Percentiles rank a stretch among this genome's conserved stretches.
Conservation (phyloP, 2,113 vertebrate species). For the Gracilinanus agilis region DNA sequence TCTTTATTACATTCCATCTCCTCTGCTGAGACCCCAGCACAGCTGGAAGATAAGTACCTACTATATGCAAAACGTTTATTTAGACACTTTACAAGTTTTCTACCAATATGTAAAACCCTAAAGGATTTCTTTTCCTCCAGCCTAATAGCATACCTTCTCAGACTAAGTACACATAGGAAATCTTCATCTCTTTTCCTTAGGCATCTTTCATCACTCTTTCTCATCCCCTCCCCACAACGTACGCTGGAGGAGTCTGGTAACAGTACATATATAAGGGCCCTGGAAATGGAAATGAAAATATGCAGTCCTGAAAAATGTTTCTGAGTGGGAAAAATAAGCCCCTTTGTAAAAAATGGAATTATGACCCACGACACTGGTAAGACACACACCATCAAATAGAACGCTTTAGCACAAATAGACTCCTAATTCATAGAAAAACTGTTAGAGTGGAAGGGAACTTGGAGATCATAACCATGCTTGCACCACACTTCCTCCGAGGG, state of each 20-base stretch:
- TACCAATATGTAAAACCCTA: background rate
- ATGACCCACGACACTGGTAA: rapidly evolving
- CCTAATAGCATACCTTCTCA: background rate
- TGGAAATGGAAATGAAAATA: background rate
- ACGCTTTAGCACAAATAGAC: background rate
- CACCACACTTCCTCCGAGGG: background rate
- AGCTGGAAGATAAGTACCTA: background rate
- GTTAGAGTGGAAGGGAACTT: background rate
- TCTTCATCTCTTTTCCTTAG: rapidly evolving
- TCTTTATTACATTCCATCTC: rapidly evolving
- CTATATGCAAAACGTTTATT: background rate
- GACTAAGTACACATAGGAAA: background rate
- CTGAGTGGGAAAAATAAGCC: background rate
- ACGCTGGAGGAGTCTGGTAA: background rate
- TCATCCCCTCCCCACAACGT: background rate
- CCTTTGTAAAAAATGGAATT: background rate
- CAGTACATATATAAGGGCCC: background rate
- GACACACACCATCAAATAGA: background rate
- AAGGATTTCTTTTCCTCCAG: background rate
- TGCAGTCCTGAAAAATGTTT: background rate
- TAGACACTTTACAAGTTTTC: conserved; percentile 6
- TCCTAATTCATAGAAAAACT: background rate
- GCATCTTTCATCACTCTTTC: background rate
- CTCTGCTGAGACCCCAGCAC: background rate
- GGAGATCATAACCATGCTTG: background rate